Evolutionary conservation across 2,888 invertebrate genomes (phyloP).

Genomic region (Pterostichus niger): DNA sequence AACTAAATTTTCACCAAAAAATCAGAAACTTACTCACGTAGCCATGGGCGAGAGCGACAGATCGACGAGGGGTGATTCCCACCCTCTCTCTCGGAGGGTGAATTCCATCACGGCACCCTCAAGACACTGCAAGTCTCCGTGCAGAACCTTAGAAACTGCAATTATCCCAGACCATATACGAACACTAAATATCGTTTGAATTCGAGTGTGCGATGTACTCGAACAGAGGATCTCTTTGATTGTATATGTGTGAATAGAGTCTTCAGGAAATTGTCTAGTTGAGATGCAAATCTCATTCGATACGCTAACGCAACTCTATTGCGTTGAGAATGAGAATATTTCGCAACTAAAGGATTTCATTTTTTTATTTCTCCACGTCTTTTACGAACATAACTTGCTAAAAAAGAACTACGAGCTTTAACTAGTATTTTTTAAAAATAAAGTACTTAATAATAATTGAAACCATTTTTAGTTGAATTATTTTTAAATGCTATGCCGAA

Average conservation of each 20-base stretch:
- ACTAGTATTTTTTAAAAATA: no score
- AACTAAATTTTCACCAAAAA: conserved; percentile 69
- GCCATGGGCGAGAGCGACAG: conserved; percentile 9
- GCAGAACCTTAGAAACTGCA: conserved; percentile 33
- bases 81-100: conserved; percentile 22
- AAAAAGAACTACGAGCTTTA: no score
- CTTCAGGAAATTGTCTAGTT: conserved; percentile 51
- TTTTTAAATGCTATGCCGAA: no score
- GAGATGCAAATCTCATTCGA: conserved; percentile 42
- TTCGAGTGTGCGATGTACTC: background rate
- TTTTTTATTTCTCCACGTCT: background rate
- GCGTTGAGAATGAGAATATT: conserved; percentile 1
- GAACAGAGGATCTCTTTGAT: background rate
- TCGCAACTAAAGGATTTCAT: background rate
- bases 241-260: conserved; percentile 21
- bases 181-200: conserved; percentile 44
- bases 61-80: background rate
- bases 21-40: conserved; percentile 68
- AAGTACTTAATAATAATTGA: no score
- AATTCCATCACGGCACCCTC: conserved; percentile 24
- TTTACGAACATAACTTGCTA: no score
- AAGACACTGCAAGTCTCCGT: conserved; percentile 1
- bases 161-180: conserved; percentile 13
- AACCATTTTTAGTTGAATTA: no score
- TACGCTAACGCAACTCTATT: background rate